phyloP scores from a whole-genome alignment of 2,113 vertebrate genomes.

The Sisor rabdophorus region DNA sequence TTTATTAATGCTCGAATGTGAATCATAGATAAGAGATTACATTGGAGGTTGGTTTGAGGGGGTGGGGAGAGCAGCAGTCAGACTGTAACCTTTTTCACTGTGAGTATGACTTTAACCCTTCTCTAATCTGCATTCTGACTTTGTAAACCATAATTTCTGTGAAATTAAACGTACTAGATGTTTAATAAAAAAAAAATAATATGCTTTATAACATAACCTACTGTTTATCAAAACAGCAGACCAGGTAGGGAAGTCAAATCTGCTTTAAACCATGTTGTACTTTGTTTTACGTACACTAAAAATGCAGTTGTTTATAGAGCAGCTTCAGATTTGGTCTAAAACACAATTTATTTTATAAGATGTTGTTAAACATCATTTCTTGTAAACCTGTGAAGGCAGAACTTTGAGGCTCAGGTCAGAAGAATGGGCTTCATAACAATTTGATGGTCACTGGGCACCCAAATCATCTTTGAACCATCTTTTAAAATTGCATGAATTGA shows the following conservation, averaged over 20 bases:
- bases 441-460: conserved; percentile 48
- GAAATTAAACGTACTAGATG: background rate
- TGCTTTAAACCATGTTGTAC: background rate
- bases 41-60: background rate
- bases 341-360: background rate
- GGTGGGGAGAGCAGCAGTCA: conserved; percentile 23
- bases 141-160: background rate
- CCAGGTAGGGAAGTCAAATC: background rate
- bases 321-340: conserved; percentile 4
- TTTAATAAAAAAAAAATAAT: background rate
- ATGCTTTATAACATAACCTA: background rate
- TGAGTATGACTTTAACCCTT: conserved; percentile 14
- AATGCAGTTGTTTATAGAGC: conserved; percentile 17
- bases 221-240: background rate
- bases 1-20: conserved; percentile 20
- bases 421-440: conserved; percentile 57
- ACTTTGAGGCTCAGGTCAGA: conserved; percentile 33
- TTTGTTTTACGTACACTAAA: background rate
- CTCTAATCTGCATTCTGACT: background rate
- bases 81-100: background rate
- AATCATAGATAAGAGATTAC: conserved; percentile 28
- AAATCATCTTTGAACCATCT: conserved; percentile 2
- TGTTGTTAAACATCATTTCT: background rate
- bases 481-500: conserved; percentile 23
- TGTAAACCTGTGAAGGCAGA: conserved; percentile 6